Base-by-base conservation (phyloP, 2,888 invertebrate genomes). In the Thera obeliscata region DNA sequence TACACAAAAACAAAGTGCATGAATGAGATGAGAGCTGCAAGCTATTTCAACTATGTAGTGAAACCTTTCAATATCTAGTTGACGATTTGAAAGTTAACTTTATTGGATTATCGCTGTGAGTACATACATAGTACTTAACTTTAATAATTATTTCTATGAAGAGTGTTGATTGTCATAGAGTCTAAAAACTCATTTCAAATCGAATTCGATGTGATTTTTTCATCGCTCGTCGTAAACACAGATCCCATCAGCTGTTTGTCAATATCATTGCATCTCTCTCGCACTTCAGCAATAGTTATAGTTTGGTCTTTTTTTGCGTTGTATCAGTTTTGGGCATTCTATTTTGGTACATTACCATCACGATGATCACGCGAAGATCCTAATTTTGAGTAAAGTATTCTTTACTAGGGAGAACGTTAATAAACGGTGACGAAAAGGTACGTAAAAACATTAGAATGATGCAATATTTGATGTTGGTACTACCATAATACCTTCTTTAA, bases 281-380 rank as follows among this genome's bases (percentile, higher is more conserved):
- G 63, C 85, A 81, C 92, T 69, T 73, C 75, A 67, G 62, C 71
- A 71, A 61, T 73, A 79, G 77, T 81, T 85, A 82, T 81, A 82
- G 76, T 87, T 81, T 2, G 83, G 77, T 87, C 88, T 85, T 88
- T 86, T 54, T 87, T 88, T 85, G 76, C 80, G 81, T 83, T 81
- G 81, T 87, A 86, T 88, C 90, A 85, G 88, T 91, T 93, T 93
- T 92, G 93, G 93, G 88, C 90, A 93, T 89, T 89, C 93, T 93
- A 93, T 93, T 93, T 93, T 90, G 81, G 91, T 91, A 88, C 87
- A 90, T 91, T 91, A 88, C 93, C 93, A 92, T 92, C 91, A 91
- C 84, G 86, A 88, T 89, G 88, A 52, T 85, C 87, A 87, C 89
- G 87, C 84, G 87, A 87, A 87, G 87, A 89, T 88, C 87, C 85